Percentiles rank a stretch among this genome's conserved stretches.
Conservation (phyloP, 2,797 vertebrate species). For the Pogonophryne albipinna region DNA sequence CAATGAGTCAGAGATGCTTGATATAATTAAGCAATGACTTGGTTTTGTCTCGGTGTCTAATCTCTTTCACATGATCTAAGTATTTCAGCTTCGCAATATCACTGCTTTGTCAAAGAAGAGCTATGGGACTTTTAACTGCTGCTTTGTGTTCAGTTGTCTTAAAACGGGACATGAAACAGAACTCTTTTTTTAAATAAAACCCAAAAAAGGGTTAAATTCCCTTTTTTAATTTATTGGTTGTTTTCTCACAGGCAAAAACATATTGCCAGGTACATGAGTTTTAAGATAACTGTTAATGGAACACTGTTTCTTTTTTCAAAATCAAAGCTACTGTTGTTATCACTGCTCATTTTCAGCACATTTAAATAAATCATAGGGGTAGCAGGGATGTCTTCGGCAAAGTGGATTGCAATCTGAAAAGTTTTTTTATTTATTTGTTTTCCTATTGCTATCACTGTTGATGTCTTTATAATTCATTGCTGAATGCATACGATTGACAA, state of each 20-base stretch:
- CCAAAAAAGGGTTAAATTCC: no score
- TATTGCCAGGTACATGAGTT: background rate
- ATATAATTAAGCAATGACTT: conserved; percentile 34
- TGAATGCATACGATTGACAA: background rate
- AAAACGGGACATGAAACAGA: no score
- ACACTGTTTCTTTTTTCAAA: conserved; percentile 6
- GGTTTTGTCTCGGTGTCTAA: conserved; percentile 13
- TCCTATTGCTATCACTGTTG: background rate
- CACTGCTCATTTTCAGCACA: background rate
- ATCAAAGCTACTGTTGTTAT: conserved; percentile 8
- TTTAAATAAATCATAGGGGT: background rate
- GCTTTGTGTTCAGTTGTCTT: no score
- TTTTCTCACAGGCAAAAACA: no score
- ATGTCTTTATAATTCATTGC: conserved; percentile 19
- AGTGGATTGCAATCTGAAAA: no score
- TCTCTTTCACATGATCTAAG: conserved; percentile 15
- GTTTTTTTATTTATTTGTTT: no score
- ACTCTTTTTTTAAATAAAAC: no score
- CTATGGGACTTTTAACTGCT: background rate
- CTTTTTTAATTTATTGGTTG: no score
- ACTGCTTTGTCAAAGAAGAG: background rate
- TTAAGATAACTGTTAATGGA: conserved; percentile 2
- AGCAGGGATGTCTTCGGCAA: background rate
- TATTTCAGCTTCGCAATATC: background rate
- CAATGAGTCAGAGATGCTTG: conserved; percentile 32